Evolutionary conservation across 2,113 vertebrate genomes (phyloP).

Genomic region (Eptesicus fuscus): DNA sequence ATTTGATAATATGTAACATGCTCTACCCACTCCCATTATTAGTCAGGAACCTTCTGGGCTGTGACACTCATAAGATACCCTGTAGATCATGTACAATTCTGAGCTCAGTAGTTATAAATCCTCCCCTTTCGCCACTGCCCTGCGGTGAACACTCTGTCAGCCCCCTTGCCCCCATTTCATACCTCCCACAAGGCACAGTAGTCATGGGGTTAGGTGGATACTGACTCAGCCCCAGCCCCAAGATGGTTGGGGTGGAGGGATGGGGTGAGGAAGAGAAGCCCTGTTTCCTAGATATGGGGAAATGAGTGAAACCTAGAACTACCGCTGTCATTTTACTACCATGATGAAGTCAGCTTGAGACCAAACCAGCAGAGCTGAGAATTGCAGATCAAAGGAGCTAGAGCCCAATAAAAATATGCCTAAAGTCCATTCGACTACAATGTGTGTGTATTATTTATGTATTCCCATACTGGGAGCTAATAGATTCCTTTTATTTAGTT

Average conservation of each 20-base stretch:
- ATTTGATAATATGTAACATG: not conserved
- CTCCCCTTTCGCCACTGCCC: not conserved
- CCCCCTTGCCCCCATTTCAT: not conserved
- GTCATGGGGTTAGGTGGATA: not conserved
- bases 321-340: not conserved
- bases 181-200: not conserved
- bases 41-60: not conserved
- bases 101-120: not conserved
- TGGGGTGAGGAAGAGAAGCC: not conserved
- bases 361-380: not conserved
- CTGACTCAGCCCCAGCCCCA: not conserved
- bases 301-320: not conserved
- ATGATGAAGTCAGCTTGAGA: not conserved
- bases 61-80: not conserved
- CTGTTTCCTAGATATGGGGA: not conserved
- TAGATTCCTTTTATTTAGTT: not conserved
- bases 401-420: too few species aligned
- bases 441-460: not conserved
- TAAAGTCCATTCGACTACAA: not conserved
- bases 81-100: not conserved
- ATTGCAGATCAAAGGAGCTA: not conserved
- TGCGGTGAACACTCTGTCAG: not conserved
- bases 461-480: not conserved
- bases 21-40: not conserved
- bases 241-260: not conserved